Percentiles rank a stretch among this genome's conserved stretches.
Evolutionary conservation across 1,140 invertebrate genomes (phyloP).

Genomic region (Prorops nasuta): DNA sequence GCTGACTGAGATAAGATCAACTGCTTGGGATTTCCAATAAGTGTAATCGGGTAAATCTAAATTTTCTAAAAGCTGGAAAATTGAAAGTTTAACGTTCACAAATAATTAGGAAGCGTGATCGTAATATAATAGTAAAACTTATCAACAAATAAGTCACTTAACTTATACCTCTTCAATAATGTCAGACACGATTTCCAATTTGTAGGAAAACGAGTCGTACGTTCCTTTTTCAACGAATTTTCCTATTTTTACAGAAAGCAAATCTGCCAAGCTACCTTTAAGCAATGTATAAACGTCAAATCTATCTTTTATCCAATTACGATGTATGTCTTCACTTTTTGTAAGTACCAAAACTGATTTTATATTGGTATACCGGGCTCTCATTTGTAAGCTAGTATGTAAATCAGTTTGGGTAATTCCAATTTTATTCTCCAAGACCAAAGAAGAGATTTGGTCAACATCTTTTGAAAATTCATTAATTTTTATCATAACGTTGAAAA

Average conservation of each 20-base stretch:
- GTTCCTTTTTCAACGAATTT: slow-evolving; percentile 12
- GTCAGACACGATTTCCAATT: too few species aligned
- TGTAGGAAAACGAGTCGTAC: too few species aligned
- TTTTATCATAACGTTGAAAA: background rate
- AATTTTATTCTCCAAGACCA: slow-evolving; percentile 35
- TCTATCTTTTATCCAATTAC: slow-evolving; percentile 33
- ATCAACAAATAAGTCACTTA: too few species aligned
- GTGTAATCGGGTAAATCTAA: slow-evolving; percentile 14
- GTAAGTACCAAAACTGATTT: slow-evolving; percentile 30
- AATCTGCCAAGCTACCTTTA: slow-evolving; percentile 27
- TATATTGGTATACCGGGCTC: slow-evolving; percentile 30
- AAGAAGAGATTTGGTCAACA: slow-evolving; percentile 21
- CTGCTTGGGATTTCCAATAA: slow-evolving; percentile 5
- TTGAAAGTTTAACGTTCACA: too few species aligned
- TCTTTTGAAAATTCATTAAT: slow-evolving; percentile 27
- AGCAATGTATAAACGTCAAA: slow-evolving; percentile 35
- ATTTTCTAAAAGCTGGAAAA: too few species aligned
- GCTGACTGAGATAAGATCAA: too few species aligned
- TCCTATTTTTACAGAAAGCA: slow-evolving; percentile 20
- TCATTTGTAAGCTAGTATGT: slow-evolving; percentile 31
- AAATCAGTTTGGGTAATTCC: slow-evolving; percentile 39
- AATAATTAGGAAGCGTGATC: too few species aligned
- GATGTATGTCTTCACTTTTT: slow-evolving; percentile 28
- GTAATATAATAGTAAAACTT: too few species aligned
- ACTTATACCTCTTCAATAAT: slow-evolving; percentile 31